Conservation (phyloP, 2,797 vertebrate species). For the Phylloscopus collybita region DNA sequence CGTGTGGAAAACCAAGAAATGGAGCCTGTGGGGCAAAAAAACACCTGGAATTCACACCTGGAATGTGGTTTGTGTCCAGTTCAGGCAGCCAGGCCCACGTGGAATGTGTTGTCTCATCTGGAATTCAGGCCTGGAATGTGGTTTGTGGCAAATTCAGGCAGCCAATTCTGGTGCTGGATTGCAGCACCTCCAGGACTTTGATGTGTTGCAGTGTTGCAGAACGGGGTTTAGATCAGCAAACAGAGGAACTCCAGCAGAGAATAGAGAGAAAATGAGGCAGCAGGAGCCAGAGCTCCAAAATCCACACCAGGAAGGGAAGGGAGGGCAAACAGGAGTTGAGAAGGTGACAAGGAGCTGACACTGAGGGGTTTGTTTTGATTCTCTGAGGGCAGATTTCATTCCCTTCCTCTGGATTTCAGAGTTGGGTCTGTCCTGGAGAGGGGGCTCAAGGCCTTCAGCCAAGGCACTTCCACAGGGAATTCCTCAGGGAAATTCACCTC, state of each 20-base stretch:
- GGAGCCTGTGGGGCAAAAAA: conserved; percentile 80
- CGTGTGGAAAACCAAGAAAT: conserved; percentile 96
- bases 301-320: background rate
- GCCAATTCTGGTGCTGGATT: background rate
- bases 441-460: background rate
- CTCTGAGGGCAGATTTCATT: background rate
- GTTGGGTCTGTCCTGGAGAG: background rate
- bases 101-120: background rate
- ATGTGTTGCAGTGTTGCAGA: background rate
- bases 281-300: background rate
- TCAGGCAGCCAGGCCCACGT: background rate
- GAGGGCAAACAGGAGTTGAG: background rate
- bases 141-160: background rate
- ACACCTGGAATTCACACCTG: accelerated
- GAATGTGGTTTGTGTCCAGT: background rate
- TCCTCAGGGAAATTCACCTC: background rate
- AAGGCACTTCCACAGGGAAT: background rate
- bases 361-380: background rate
- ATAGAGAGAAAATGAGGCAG: background rate
- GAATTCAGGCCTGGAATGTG: background rate
- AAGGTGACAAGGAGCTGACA: background rate
- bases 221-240: background rate
- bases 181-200: background rate
- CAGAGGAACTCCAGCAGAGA: background rate
- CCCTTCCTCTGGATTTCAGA: background rate